phyloP scores from a whole-genome alignment of 2,888 invertebrate genomes.

The Aphidius colemani region DNA sequence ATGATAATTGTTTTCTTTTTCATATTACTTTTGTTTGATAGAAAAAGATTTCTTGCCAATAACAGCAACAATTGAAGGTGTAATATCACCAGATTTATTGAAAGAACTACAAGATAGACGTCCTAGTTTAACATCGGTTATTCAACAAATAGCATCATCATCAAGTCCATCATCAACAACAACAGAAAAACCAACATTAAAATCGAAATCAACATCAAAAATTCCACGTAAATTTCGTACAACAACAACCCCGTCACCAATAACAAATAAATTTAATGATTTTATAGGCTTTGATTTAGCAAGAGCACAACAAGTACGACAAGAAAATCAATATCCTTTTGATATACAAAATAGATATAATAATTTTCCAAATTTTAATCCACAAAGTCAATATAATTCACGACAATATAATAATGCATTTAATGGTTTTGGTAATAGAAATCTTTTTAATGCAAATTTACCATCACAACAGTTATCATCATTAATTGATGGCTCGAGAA shows the following conservation, averaged over 20 bases:
- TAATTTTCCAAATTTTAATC: conserved; percentile 12
- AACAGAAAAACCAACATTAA: background rate
- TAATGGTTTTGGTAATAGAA: conserved; percentile 25
- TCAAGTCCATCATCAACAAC: conserved; percentile 18
- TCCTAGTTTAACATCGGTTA: conserved; percentile 31
- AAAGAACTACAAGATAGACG: conserved; percentile 33
- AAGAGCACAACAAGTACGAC: conserved; percentile 19
- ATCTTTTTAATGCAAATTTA: conserved; percentile 31
- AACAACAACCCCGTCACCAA: conserved; percentile 27
- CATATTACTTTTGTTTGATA: conserved; percentile 27
- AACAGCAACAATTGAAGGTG: conserved; percentile 43
- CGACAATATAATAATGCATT: conserved; percentile 11
- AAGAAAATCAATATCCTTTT: conserved; percentile 25
- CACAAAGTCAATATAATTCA: conserved; percentile 2
- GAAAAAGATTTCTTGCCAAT: conserved; percentile 39
- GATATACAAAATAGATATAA: conserved; percentile 4
- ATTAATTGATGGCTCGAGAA: conserved; percentile 9
- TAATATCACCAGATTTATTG: conserved; percentile 41
- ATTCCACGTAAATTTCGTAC: conserved; percentile 23
- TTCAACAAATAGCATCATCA: conserved; percentile 23
- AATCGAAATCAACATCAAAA: conserved; percentile 27
- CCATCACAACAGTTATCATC: conserved; percentile 24
- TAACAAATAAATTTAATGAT: conserved; percentile 2
- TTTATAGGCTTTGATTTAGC: conserved; percentile 5
- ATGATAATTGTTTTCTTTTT: background rate